A percentile compares a stretch with the other conserved stretches of the same genome.
Conservation (phyloP, 2,797 vertebrate species). For the Spinibarbus caldwelli region DNA sequence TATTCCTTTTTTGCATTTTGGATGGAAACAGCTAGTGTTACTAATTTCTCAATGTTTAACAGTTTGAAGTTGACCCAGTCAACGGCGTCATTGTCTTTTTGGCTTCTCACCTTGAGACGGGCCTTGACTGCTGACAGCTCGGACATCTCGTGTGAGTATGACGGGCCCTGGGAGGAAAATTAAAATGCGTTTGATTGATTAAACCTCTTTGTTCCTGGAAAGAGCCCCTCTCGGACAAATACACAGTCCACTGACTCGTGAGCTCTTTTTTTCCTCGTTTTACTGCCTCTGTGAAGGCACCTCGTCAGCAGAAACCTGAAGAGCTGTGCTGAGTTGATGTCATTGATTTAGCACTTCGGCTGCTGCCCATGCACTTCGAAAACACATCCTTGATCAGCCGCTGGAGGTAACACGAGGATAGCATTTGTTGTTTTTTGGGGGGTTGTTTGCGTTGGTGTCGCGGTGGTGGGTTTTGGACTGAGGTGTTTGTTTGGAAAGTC, state of each 20-base stretch:
- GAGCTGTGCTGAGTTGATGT: conserved; percentile 38
- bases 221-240: conserved; percentile 13
- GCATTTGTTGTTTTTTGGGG: conserved; percentile 32
- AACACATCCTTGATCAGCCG: conserved; percentile 13
- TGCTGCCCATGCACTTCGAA: no score
- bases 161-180: conserved; percentile 1
- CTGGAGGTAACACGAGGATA: conserved; percentile 31
- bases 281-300: conserved; percentile 49
- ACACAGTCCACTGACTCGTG: conserved; percentile 17
- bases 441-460: conserved; percentile 38
- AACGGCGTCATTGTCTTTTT: conserved; percentile 13
- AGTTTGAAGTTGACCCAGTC: conserved; percentile 2
- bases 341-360: conserved; percentile 55
- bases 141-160: background rate
- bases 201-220: conserved; percentile 13
- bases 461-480: conserved; percentile 25
- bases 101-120: conserved; percentile 36
- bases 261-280: conserved; percentile 36
- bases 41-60: background rate
- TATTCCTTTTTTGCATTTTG: no score
- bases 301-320: conserved; percentile 52
- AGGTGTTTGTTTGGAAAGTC: conserved; percentile 33
- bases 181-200: conserved; percentile 41
- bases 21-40: background rate
- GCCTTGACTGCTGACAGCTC: conserved; percentile 40